Base-by-base conservation (phyloP, 2,888 invertebrate genomes). In the Aethes cnicana region DNA sequence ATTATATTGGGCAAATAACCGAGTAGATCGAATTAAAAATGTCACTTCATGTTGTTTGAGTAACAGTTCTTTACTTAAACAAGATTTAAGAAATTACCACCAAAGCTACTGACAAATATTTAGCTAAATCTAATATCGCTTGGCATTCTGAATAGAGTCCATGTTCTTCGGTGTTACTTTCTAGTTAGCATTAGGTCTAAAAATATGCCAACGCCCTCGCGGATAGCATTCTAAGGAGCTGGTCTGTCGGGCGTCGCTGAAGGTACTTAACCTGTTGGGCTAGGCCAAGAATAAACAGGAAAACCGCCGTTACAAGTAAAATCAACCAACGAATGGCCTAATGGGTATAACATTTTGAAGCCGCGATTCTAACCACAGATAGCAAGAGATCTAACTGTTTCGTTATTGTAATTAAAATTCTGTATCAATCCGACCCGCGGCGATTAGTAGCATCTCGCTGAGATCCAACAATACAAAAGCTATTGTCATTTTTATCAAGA, bases 401-500 rank as follows among this genome's bases (percentile, higher is more conserved):
- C 46, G 33, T 47, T 53, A 47, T 53, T 37, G 32, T 52, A 52
- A 52, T 52, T 52, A 52, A 52, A 52, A 52, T 46, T 52, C 52
- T 52, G 37, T 52, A 52, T 46, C 37, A 52, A 46, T 46, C 39
- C 20, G 6, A 28, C 41, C 28, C 12, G 26, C 41, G 30, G 52
- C 46, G 46, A 52, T 52, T 52, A 46, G 46, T 20, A 32, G 44
- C 33, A 32, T 52, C 44, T 25, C 50, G 18, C 41, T 23, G 57
- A 56, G 58, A 49, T 62, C 57, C 47, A 53, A 58, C 61, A 62
- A 61, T 64, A 74, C 75, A 74, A 74, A 71, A 68, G 65, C 72
- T 65, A 72, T 74, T 74, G 75, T 74, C 52, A 58, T 65, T 53
- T 58, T 61, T 67, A 74, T 73, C 69, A 66, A 64, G 75, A 74